phyloP scores from a whole-genome alignment of 1,140 invertebrate genomes.

The Cyclina sinensis region DNA sequence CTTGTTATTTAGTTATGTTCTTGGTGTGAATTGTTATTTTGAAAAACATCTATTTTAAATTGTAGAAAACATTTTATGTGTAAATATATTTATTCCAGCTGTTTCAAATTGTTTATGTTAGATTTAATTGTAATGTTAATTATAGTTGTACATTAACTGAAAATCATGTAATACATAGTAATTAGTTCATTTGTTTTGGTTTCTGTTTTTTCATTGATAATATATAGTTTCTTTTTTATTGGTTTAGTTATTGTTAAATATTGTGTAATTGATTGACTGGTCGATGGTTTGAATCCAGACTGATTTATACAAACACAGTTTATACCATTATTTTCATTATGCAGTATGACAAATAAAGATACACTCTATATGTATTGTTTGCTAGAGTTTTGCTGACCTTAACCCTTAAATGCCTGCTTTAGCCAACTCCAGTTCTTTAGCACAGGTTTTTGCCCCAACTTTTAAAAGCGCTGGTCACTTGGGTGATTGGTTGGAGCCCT shows the following conservation, averaged over 20 bases:
- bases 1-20: too few relatives aligned
- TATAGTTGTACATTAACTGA: background rate
- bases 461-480: too few relatives aligned
- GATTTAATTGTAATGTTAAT: background rate
- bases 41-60: background rate
- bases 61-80: background rate
- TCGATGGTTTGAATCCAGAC: slow-evolving; percentile 1
- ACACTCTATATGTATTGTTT: background rate
- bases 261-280: background rate
- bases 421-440: too few relatives aligned
- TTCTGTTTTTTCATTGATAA: background rate
- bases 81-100: slow-evolving; percentile 19
- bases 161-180: background rate
- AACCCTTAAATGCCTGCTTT: too few relatives aligned
- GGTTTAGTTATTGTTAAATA: background rate
- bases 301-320: background rate
- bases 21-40: too few relatives aligned
- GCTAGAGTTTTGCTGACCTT: background rate
- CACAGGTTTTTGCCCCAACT: too few relatives aligned
- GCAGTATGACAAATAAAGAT: slow-evolving; percentile 23
- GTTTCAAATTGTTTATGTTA: background rate
- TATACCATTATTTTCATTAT: slow-evolving; percentile 15
- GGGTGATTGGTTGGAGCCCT: too few relatives aligned
- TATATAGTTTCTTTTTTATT: background rate
- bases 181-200: background rate